A percentile compares a stretch with the other conserved stretches of the same genome.
These are phyloP conservation scores for Vanessa atalanta DNA, from an alignment of 1,140 invertebrate species.

Conservation along the genomic window DNA sequence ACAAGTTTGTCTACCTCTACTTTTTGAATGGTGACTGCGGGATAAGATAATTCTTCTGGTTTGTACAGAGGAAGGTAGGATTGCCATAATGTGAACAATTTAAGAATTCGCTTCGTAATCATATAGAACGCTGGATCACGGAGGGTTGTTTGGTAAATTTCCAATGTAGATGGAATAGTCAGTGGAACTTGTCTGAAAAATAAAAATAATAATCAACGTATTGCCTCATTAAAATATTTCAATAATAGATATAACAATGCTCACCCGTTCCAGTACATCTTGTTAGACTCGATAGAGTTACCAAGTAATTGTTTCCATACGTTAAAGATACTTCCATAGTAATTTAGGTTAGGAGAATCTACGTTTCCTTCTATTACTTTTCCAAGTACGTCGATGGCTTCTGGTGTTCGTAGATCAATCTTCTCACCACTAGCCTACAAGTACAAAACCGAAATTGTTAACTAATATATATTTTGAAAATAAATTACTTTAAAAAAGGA, in stretches of 20 bases:
- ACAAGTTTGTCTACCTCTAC: slow-evolving; percentile 83
- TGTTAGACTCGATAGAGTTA: slow-evolving; percentile 47
- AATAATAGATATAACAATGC: slow-evolving; percentile 9
- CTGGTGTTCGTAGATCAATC: slow-evolving; percentile 77
- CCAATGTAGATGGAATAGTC: slow-evolving; percentile 76
- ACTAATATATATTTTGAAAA: not conserved
- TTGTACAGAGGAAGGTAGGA: slow-evolving; percentile 77
- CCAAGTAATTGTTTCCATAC: slow-evolving; percentile 83
- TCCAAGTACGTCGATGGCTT: slow-evolving; percentile 83
- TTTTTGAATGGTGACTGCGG: slow-evolving; percentile 84
- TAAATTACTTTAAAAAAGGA: not conserved
- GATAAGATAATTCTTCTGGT: slow-evolving; percentile 82
- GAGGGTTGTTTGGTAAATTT: slow-evolving; percentile 81
- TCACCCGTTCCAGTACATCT: slow-evolving; percentile 44
- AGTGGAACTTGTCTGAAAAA: not conserved
- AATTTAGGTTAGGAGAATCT: slow-evolving; percentile 84
- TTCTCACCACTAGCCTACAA: slow-evolving; percentile 75
- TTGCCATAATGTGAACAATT: slow-evolving; percentile 81
- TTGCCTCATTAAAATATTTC: not conserved
- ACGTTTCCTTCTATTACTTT: slow-evolving; percentile 85
- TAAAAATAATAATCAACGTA: not conserved
- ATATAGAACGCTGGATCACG: slow-evolving; percentile 86
- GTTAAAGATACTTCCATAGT: slow-evolving; percentile 83
- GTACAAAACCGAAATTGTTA: not conserved
- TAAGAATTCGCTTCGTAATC: slow-evolving; percentile 84